These are phyloP conservation scores for Catocala fraxini DNA, from an alignment of 2,888 invertebrate species.

Conservation along the genomic window DNA sequence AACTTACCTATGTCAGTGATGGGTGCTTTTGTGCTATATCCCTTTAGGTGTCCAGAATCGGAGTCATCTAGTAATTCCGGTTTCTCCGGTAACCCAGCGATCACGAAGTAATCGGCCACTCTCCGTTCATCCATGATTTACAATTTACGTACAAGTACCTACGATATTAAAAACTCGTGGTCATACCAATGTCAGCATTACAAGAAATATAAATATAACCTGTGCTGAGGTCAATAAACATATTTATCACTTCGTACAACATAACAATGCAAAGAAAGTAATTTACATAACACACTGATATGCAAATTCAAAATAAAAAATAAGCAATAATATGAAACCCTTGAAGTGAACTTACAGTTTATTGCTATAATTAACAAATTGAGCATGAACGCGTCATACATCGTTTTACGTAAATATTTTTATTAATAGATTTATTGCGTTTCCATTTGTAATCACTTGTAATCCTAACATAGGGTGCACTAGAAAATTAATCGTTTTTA, in stretches of 20 bases:
- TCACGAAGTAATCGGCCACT: conserved; percentile 99
- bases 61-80: conserved; percentile 93
- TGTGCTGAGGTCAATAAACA: conserved; percentile 36
- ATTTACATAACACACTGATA: conserved; percentile 48
- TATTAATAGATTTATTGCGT: conserved; percentile 51
- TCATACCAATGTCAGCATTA: conserved; percentile 48
- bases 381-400: conserved; percentile 53
- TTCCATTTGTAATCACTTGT: conserved; percentile 41
- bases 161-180: conserved; percentile 52
- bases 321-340: conserved; percentile 68
- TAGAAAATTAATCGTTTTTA: conserved; percentile 53
- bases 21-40: conserved; percentile 94
- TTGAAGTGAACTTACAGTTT: conserved; percentile 73
- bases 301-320: conserved; percentile 49
- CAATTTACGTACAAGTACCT: conserved; percentile 55
- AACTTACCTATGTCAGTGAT: conserved; percentile 96
- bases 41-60: conserved; percentile 93
- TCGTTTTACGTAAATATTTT: conserved; percentile 49
- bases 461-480: conserved; percentile 40
- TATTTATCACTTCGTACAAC: conserved; percentile 21
- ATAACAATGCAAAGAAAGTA: conserved; percentile 37
- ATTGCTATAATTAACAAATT: conserved; percentile 58
- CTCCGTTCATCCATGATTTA: conserved; percentile 93
- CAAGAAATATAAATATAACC: conserved; percentile 55
- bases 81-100: conserved; percentile 96